These are phyloP conservation scores for Leptosomus discolor DNA, from an alignment of 2,113 vertebrate genomes.

Conservation along the genomic window DNA sequence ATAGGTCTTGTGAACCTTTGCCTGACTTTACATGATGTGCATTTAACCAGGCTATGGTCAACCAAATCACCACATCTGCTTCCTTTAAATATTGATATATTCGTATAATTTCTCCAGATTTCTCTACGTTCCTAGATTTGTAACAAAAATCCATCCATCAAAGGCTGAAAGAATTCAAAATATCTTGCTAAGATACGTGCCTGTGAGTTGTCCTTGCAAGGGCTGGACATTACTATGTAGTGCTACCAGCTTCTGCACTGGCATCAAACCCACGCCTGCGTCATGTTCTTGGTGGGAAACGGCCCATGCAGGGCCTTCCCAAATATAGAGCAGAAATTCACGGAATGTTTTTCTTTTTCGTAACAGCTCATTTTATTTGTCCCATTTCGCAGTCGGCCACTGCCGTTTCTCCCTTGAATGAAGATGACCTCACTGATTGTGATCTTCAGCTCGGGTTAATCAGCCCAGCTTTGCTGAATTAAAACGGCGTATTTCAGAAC, in stretches of 20 bases:
- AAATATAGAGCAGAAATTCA: not conserved
- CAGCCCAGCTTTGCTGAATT: not conserved
- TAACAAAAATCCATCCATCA: not conserved
- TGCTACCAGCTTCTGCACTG: not conserved
- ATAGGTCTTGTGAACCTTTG: not conserved
- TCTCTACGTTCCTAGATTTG: not conserved
- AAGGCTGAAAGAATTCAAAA: not conserved
- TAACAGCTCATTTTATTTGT: not conserved
- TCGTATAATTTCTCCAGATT: not conserved
- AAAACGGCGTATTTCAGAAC: not conserved
- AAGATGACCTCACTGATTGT: not conserved
- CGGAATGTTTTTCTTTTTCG: not conserved
- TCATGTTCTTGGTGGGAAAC: rapidly evolving
- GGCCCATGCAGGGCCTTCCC: not conserved
- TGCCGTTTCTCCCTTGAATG: not conserved
- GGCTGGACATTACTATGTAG: not conserved
- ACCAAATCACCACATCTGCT: not conserved
- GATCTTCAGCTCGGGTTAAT: not conserved
- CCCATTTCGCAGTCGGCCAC: not conserved
- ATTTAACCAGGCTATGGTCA: not conserved
- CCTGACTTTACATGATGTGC: not conserved
- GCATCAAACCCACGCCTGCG: not conserved
- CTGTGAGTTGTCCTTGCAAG: not conserved
- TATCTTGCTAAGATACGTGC: not conserved
- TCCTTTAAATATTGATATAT: not conserved